Conservation (phyloP, 1,140 invertebrate genomes). For the Chironomus tepperi region DNA sequence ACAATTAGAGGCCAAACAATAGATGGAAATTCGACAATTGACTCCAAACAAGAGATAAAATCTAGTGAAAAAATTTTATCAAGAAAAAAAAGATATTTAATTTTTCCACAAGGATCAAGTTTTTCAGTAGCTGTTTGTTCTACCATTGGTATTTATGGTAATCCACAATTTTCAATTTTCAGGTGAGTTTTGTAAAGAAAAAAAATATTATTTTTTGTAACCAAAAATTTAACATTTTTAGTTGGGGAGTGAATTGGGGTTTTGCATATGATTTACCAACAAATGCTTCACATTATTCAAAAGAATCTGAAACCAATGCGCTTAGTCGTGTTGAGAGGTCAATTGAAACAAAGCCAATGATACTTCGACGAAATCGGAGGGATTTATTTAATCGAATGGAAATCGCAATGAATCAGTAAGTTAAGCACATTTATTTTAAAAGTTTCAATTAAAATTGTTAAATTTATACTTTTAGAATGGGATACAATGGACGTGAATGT, state of each 20-base stretch:
- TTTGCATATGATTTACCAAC: conserved; percentile 57
- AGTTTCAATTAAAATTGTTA: conserved; percentile 27
- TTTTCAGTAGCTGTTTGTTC: conserved; percentile 45
- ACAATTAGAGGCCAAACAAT: no score
- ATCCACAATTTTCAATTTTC: conserved; percentile 32
- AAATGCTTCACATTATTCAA: conserved; percentile 36
- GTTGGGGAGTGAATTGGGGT: conserved; percentile 59
- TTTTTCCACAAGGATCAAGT: conserved; percentile 62
- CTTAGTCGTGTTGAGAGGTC: conserved; percentile 36
- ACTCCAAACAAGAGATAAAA: conserved; percentile 22
- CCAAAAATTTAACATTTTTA: conserved; percentile 38
- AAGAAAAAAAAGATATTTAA: conserved; percentile 53
- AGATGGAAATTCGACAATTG: no score
- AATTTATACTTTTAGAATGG: conserved; percentile 45
- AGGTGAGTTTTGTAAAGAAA: conserved; percentile 25
- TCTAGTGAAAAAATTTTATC: conserved; percentile 38
- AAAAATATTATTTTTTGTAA: conserved; percentile 40
- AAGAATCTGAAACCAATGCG: conserved; percentile 42
- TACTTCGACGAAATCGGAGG: conserved; percentile 48
- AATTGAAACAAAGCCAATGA: conserved; percentile 36
- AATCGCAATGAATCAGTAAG: conserved; percentile 54
- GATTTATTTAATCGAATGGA: conserved; percentile 57
- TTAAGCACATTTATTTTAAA: conserved; percentile 28
- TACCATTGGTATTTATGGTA: conserved; percentile 38
- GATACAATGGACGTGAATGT: conserved; percentile 50